Evolutionary conservation across 2,888 invertebrate genomes (phyloP), one percentile per base, ranked within the genome.

Genomic region (Cheilosia variabilis): DNA sequence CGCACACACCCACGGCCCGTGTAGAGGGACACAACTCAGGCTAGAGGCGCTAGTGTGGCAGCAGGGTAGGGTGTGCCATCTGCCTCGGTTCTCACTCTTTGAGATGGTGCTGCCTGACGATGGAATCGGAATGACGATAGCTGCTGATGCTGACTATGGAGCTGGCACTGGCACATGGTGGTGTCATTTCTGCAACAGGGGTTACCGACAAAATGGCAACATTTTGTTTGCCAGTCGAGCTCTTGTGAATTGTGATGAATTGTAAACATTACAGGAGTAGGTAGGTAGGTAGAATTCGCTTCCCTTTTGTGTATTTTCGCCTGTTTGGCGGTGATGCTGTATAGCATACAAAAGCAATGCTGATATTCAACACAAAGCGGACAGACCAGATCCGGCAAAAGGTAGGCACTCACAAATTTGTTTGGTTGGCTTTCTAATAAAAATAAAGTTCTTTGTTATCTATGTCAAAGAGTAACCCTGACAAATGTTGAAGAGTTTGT

Each of bases 131-230:
- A 73, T 34, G 58, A 27, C 53, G 47, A 43, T 58, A 50, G 27
- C 60, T 58, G 37, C n/a, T n/a, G 34, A 31, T 34, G 57, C 62
- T 37, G 22, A 50, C 34, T 65, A n/a, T 62, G 31, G 41, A 43
- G 63, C 10, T 55, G 43, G 22, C 27, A 31, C 37, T n/a, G 63
- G 43, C 71, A 31, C 34, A 50, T 87, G 41, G 57, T 66, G 72
- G 75, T 77, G 83, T 68, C 69, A 82, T 66, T 84, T 68, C 75
- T 84, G 87, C 81, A 87, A 87, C 86, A 79, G 84, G 87, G 89
- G 88, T 88, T 88, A 88, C 88, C 88, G 87, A 89, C 88, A 89
- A 89, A 89, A 89, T 89, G 88, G 88, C 89, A 89, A 88, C 88
- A 88, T 88, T 88, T 88, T 89, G 88, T 89, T 89, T 89, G 88